Percentiles rank a stretch among this genome's conserved stretches.
phyloP scores from a whole-genome alignment of 1,140 invertebrate genomes.

The Copidosoma floridanum region DNA sequence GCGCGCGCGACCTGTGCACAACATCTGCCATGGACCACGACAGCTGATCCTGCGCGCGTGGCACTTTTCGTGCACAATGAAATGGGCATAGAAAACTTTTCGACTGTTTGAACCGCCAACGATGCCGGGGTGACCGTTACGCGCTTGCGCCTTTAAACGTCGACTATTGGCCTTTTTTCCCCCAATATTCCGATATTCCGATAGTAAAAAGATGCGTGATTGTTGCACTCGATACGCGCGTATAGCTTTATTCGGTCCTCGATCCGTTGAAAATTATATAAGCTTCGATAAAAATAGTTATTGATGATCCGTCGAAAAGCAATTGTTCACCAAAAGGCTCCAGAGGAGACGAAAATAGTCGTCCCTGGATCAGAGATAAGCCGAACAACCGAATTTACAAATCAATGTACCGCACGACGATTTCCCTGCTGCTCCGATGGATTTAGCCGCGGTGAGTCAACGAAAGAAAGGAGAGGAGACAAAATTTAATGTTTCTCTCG shows the following conservation, averaged over 20 bases:
- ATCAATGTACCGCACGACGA: no score
- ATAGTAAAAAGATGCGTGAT: no score
- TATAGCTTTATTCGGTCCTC: no score
- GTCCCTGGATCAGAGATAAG: not conserved
- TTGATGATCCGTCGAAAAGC: no score
- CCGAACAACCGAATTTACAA: not conserved
- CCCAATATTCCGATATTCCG: no score
- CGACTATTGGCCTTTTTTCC: not conserved
- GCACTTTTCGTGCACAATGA: slow-evolving; percentile 36
- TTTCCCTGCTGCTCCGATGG: no score
- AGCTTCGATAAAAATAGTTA: no score
- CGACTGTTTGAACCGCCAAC: not conserved
- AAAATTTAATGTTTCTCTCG: slow-evolving; percentile 11
- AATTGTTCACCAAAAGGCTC: no score
- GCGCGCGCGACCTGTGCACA: slow-evolving; percentile 6
- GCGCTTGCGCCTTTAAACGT: slow-evolving; percentile 10
- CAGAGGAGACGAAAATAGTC: not conserved
- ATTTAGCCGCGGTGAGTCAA: no score
- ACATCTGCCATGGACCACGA: slow-evolving; percentile 43
- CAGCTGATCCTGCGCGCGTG: slow-evolving; percentile 40
- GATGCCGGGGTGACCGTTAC: slow-evolving; percentile 11
- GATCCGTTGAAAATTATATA: no score
- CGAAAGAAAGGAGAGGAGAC: no score
- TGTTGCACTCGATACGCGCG: no score
- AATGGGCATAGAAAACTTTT: slow-evolving; percentile 8